Evolutionary conservation across 2,797 vertebrate genomes (phyloP), one percentile per base, ranked within the genome.

Genomic region (Poecile montanus): DNA sequence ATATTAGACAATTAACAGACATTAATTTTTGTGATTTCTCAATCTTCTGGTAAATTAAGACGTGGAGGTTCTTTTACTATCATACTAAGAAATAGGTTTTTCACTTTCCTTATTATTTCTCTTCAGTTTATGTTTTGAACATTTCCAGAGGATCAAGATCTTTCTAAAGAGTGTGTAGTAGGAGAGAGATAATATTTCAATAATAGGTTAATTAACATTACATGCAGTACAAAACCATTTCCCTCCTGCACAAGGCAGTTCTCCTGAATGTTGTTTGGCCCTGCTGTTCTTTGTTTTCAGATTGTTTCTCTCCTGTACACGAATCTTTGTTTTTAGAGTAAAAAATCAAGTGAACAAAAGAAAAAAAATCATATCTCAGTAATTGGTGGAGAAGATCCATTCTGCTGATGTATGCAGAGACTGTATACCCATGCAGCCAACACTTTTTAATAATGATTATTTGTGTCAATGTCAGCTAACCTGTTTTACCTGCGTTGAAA

Each of bases 401-500:
- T 93, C 23, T 40, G 11, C 62, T 91, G n/a, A 27, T 8, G 3
- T 9, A 11, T 44, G 17, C 72, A 73, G 30, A 65, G 44, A 54
- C 34, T 47, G 6, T 65, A 47, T 70, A 61, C 3, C 7, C 16
- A 62, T 0, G 0, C 47, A 86, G 61, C 38, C 36, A 90, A 32
- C 27, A 44, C 47, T 82, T 90, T 68, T 88, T 77, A 86, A 47
- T 91, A 75, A 84, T 51, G 13, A 18, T 68, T 73, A 53, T 88
- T 83, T 92, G 66, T 76, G 40, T 22, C 7, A 7, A 5, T 38
- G 72, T 63, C 45, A 85, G 65, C 54, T 83, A 90, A 93, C 76
- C 76, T 78, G 85, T 93, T 94, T 85, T 85, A 77, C 76, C 65
- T 88, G 75, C 57, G 34, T 63, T 90, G 56, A 80, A 91, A 76